Evolutionary conservation across 2,888 invertebrate genomes (phyloP).

Genomic region (Temnothorax rugatulus): DNA sequence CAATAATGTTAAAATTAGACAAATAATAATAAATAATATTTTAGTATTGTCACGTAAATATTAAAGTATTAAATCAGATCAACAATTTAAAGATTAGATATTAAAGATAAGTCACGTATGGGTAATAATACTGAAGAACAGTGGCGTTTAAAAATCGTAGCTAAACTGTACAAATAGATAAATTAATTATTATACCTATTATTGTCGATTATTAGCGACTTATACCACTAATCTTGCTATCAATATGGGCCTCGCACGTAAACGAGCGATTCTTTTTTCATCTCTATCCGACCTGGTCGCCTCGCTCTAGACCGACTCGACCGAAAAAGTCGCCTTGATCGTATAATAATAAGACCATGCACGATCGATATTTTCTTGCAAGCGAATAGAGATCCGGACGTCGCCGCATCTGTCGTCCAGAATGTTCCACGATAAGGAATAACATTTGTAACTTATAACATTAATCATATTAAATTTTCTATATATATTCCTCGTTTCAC

Average conservation of each 20-base stretch:
- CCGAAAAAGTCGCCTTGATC: conserved; percentile 18
- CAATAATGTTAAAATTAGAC: background rate
- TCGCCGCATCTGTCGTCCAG: background rate
- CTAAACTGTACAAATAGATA: background rate
- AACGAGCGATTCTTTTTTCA: background rate
- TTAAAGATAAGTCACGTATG: background rate
- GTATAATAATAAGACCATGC: conserved; percentile 8
- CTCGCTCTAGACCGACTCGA: background rate
- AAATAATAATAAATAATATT: background rate
- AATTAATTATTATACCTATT: background rate
- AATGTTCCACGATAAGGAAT: background rate
- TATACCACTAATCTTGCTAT: background rate
- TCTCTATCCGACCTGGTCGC: background rate
- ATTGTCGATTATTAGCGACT: background rate
- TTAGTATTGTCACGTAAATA: background rate
- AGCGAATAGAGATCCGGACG: background rate
- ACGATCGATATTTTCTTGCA: background rate
- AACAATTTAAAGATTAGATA: background rate
- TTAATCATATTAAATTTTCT: background rate
- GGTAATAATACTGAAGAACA: background rate
- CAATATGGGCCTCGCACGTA: background rate
- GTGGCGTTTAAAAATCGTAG: background rate
- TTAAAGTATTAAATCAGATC: background rate
- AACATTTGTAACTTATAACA: background rate
- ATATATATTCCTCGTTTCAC: background rate